A percentile compares a stretch with the other conserved stretches of the same genome.
Evolutionary conservation across 2,113 vertebrate species (phyloP).

Genomic region (Petrocephalus zakoni): DNA sequence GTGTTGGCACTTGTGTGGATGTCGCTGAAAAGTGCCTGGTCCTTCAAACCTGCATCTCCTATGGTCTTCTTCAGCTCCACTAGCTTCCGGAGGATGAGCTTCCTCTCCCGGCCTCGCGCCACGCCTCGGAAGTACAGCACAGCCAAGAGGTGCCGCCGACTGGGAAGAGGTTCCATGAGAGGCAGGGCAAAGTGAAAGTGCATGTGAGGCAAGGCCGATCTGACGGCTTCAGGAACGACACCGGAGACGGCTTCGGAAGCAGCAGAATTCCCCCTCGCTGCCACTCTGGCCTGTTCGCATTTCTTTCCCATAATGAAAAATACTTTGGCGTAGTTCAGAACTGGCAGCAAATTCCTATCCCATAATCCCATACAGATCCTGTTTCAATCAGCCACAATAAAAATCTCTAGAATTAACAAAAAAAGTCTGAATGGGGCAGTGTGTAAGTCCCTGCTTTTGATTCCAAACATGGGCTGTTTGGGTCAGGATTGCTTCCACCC

Average conservation of each 20-base stretch:
- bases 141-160: slow-evolving; percentile 55
- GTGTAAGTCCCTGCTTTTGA: background rate
- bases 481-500: background rate
- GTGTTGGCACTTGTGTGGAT: slow-evolving; percentile 45
- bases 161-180: slow-evolving; percentile 24
- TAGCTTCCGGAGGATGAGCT: slow-evolving; percentile 46
- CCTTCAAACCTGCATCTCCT: background rate
- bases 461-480: background rate
- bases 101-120: slow-evolving; percentile 43
- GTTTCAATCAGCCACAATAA: background rate
- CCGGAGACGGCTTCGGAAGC: background rate
- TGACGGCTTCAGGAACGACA: background rate
- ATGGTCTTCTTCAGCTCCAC: slow-evolving; percentile 31
- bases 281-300: background rate
- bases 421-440: background rate
- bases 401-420: background rate
- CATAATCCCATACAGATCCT: background rate
- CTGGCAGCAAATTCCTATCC: too few species aligned
- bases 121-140: slow-evolving; percentile 59
- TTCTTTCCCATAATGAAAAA: background rate
- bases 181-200: background rate
- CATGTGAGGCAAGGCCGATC: background rate
- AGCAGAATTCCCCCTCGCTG: background rate
- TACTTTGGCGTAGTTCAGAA: background rate
- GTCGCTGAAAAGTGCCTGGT: slow-evolving; percentile 45